A percentile compares a stretch with the other conserved stretches of the same genome.
Conservation (phyloP, 1,140 invertebrate species). For the Trachymyrmex cornetzi region DNA sequence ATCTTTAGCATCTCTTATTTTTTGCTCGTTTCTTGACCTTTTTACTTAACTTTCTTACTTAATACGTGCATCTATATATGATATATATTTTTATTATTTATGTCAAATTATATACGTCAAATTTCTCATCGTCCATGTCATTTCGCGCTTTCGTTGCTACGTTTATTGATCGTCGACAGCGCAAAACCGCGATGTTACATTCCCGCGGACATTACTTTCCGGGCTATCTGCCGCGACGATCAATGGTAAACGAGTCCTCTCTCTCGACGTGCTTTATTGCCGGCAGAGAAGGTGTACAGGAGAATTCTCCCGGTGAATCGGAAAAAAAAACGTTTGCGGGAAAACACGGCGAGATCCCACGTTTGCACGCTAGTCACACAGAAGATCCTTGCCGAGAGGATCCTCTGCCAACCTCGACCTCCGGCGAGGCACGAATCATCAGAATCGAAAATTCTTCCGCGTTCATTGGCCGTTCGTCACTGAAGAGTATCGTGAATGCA, state of each 20-base stretch:
- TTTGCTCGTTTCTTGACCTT: too few species aligned
- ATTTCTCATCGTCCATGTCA: background rate
- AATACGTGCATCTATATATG: background rate
- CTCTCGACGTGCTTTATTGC: constrained; percentile 35
- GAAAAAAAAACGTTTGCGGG: constrained; percentile 25
- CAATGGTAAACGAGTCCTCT: constrained; percentile 43
- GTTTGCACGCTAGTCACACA: constrained; percentile 6
- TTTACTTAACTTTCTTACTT: too few species aligned
- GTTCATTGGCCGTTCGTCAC: constrained; percentile 78
- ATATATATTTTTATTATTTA: constrained; percentile 1
- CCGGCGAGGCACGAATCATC: constrained; percentile 36
- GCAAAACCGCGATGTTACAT: constrained; percentile 24
- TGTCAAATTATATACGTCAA: background rate
- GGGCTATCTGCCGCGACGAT: constrained; percentile 43
- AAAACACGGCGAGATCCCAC: constrained; percentile 34
- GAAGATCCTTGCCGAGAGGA: constrained; percentile 4
- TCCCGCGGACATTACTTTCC: constrained; percentile 39
- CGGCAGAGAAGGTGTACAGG: background rate
- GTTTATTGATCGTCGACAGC: constrained; percentile 28
- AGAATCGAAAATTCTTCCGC: constrained; percentile 79
- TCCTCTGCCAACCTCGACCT: constrained; percentile 26
- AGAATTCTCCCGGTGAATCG: constrained; percentile 16
- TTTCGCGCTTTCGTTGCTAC: background rate
- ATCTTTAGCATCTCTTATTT: too few species aligned
- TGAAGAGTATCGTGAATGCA: background rate